phyloP scores from a whole-genome alignment of 2,888 invertebrate species.

The Apantesis nais region DNA sequence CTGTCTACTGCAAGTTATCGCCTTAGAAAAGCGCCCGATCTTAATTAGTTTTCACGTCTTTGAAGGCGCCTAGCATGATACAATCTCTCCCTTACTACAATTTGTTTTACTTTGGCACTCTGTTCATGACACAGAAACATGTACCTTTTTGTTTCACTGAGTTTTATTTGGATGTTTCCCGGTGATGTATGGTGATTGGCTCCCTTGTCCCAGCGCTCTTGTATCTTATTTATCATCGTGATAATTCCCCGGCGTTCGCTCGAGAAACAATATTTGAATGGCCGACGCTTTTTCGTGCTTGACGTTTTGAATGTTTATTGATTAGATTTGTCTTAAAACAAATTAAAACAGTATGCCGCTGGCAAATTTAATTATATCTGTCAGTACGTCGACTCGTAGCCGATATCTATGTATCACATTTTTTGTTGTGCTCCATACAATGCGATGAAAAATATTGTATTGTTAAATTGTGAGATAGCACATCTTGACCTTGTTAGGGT shows the following conservation, averaged over 20 bases:
- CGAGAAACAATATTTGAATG: conserved; percentile 78
- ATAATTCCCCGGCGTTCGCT: conserved; percentile 76
- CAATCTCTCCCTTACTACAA: conserved; percentile 82
- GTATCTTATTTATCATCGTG: conserved; percentile 83
- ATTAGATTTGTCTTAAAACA: conserved; percentile 76
- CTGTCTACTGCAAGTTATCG: conserved; percentile 80
- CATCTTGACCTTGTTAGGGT: conserved; percentile 68
- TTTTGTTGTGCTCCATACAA: conserved; percentile 63
- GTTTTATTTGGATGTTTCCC: conserved; percentile 78
- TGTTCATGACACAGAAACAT: conserved; percentile 71
- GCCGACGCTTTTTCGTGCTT: conserved; percentile 62
- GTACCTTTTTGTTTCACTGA: conserved; percentile 77
- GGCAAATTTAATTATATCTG: conserved; percentile 75
- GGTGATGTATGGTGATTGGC: conserved; percentile 85
- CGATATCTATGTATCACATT: conserved; percentile 68
- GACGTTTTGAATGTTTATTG: conserved; percentile 75
- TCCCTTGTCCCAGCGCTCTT: conserved; percentile 76
- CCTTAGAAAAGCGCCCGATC: conserved; percentile 83
- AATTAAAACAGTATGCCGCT: conserved; percentile 71
- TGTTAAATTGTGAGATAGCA: conserved; percentile 73
- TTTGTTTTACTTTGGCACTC: conserved; percentile 82
- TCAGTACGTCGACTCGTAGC: conserved; percentile 60
- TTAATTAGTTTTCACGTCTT: conserved; percentile 85
- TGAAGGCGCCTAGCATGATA: conserved; percentile 83
- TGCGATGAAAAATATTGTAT: conserved; percentile 72